Conservation (phyloP, 2,797 vertebrate genomes). For the Enteromius treurensis region DNA sequence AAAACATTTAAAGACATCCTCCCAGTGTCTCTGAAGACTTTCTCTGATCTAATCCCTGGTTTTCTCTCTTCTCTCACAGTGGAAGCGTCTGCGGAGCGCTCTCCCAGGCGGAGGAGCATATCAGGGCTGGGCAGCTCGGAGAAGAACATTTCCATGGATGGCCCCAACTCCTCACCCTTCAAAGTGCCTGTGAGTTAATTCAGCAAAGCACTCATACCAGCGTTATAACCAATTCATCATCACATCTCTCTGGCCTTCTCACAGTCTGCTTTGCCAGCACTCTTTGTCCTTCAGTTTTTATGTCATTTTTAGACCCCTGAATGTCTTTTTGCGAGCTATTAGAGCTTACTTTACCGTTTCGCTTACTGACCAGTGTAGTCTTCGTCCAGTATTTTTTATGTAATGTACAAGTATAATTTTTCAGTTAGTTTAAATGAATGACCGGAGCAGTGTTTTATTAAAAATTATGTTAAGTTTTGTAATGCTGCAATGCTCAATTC, state of each 20-base stretch:
- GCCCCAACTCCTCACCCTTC: conserved; percentile 90
- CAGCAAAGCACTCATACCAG: background rate
- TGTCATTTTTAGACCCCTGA: background rate
- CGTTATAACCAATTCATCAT: conserved; percentile 17
- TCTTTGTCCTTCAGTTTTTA: conserved; percentile 12
- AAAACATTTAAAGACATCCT: background rate
- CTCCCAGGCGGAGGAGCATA: conserved; percentile 93
- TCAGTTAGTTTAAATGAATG: background rate
- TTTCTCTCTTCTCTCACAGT: conserved; percentile 46
- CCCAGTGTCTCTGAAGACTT: background rate
- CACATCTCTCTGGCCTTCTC: background rate
- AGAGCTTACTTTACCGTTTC: background rate
- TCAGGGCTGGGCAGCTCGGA: conserved; percentile 90
- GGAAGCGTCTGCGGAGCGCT: conserved; percentile 91
- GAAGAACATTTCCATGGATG: conserved; percentile 85
- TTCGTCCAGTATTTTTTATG: background rate
- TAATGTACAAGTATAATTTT: background rate
- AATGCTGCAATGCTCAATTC: background rate
- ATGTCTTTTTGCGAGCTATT: background rate
- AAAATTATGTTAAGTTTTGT: background rate
- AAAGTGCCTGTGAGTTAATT: conserved; percentile 87
- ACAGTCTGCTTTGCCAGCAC: background rate
- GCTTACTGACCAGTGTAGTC: too few species aligned
- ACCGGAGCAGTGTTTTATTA: background rate
- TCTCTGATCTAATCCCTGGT: background rate